These are phyloP conservation scores for Malacoctenus gilli DNA, from an alignment of 2,797 vertebrate genomes.

Conservation along the genomic window DNA sequence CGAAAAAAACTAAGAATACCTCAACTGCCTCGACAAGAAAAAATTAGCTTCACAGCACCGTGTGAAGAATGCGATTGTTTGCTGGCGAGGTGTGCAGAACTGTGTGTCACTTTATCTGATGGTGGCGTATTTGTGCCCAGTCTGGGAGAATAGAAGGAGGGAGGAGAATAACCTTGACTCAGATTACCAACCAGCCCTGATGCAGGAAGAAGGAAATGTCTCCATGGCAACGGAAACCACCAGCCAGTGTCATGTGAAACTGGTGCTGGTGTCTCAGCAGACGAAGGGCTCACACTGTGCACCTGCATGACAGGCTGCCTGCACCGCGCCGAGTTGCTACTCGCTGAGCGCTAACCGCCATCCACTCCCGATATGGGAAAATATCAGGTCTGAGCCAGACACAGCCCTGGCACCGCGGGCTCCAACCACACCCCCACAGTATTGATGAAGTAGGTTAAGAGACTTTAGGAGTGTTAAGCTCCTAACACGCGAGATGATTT, in stretches of 20 bases:
- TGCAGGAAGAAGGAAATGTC: slow-evolving; percentile 90
- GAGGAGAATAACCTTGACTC: slow-evolving; percentile 87
- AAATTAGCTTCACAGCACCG: slow-evolving; percentile 23
- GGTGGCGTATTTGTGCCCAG: slow-evolving; percentile 63
- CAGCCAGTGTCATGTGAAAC: slow-evolving; percentile 88
- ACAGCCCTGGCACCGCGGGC: slow-evolving; percentile 24
- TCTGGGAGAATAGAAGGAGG: slow-evolving; percentile 58
- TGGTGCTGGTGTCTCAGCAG: slow-evolving; percentile 78
- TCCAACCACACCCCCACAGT: slow-evolving; percentile 5
- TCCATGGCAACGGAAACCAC: slow-evolving; percentile 90
- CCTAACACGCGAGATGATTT: background rate
- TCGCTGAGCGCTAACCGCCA: slow-evolving; percentile 49
- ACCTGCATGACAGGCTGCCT: slow-evolving; percentile 71
- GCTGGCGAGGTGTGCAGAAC: slow-evolving; percentile 54
- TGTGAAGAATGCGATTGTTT: slow-evolving; percentile 43
- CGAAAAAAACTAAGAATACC: slow-evolving; percentile 33
- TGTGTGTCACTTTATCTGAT: slow-evolving; percentile 74
- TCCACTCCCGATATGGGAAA: slow-evolving; percentile 53
- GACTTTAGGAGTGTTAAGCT: background rate
- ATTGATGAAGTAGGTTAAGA: background rate
- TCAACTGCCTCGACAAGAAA: slow-evolving; percentile 43
- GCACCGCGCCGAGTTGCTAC: slow-evolving; percentile 44
- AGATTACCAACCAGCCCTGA: slow-evolving; percentile 84
- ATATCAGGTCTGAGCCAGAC: slow-evolving; percentile 49
- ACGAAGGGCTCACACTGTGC: slow-evolving; percentile 71